Evolutionary conservation across 2,888 invertebrate genomes (phyloP).

Genomic region (Standfussiana lucernea): DNA sequence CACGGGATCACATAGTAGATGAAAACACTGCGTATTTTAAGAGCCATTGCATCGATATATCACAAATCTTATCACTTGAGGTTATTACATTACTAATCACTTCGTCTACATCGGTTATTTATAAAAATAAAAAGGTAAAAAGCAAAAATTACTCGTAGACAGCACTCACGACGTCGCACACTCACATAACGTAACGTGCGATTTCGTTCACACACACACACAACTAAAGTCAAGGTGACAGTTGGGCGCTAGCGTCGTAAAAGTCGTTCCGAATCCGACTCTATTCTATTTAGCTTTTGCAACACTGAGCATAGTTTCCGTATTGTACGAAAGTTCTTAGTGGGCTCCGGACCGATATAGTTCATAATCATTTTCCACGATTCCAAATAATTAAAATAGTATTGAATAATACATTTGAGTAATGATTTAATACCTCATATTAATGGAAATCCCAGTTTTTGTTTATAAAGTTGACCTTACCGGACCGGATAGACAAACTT

Average conservation of each 20-base stretch:
- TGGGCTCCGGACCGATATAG: constrained; percentile 34
- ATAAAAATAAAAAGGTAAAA: constrained; percentile 90
- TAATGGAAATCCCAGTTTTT: background rate
- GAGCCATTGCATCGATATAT: constrained; percentile 86
- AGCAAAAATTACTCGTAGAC: constrained; percentile 89
- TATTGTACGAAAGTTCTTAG: background rate
- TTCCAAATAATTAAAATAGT: background rate
- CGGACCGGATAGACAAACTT: constrained; percentile 1
- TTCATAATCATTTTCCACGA: background rate
- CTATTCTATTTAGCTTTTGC: constrained; percentile 57
- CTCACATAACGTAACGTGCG: constrained; percentile 87
- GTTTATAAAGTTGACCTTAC: background rate
- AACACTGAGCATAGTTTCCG: constrained; percentile 58
- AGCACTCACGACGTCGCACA: constrained; percentile 90
- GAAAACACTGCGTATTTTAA: constrained; percentile 87
- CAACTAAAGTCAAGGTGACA: constrained; percentile 81
- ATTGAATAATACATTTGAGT: background rate
- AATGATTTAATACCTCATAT: background rate
- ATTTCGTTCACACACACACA: constrained; percentile 82
- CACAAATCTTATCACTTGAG: constrained; percentile 89
- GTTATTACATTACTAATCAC: constrained; percentile 87
- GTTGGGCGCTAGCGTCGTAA: constrained; percentile 77
- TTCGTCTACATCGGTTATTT: constrained; percentile 85
- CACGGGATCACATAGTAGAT: constrained; percentile 88
- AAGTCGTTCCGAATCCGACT: constrained; percentile 63